A percentile compares a stretch with the other conserved stretches of the same genome.
Evolutionary conservation across 2,888 invertebrate genomes (phyloP).

Genomic region (Epirrhoe alternata): DNA sequence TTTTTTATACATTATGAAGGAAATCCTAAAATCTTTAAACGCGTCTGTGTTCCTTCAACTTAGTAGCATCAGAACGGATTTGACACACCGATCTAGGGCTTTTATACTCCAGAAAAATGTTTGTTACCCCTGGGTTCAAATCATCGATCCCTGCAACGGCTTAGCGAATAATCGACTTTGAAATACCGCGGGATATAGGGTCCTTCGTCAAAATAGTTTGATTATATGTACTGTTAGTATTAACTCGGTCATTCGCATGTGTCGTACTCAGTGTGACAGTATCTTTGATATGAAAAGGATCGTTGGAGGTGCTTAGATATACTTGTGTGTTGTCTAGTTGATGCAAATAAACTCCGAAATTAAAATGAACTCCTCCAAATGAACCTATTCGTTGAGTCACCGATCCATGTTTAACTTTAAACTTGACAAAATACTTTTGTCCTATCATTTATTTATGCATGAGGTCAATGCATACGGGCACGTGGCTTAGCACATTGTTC

Average conservation of each 20-base stretch:
- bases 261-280: too few relatives aligned
- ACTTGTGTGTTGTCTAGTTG: neutral
- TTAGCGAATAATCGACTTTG: too few relatives aligned
- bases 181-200: too few relatives aligned
- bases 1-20: neutral
- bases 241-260: too few relatives aligned
- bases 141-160: too few relatives aligned
- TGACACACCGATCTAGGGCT: too few relatives aligned
- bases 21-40: neutral
- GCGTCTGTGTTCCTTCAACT: neutral
- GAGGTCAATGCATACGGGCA: conserved; percentile 24
- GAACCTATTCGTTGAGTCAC: neutral
- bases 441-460: conserved; percentile 3
- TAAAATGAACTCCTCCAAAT: neutral
- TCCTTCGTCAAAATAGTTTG: too few relatives aligned
- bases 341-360: neutral
- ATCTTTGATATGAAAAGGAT: too few relatives aligned
- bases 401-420: neutral
- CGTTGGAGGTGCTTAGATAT: neutral
- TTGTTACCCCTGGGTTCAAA: too few relatives aligned
- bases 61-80: too few relatives aligned
- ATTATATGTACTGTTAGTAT: too few relatives aligned
- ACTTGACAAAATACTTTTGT: neutral
- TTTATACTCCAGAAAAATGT: too few relatives aligned
- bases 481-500: conserved; percentile 19